phyloP scores from a whole-genome alignment of 2,113 vertebrate genomes.

The Podarcis cretensis region DNA sequence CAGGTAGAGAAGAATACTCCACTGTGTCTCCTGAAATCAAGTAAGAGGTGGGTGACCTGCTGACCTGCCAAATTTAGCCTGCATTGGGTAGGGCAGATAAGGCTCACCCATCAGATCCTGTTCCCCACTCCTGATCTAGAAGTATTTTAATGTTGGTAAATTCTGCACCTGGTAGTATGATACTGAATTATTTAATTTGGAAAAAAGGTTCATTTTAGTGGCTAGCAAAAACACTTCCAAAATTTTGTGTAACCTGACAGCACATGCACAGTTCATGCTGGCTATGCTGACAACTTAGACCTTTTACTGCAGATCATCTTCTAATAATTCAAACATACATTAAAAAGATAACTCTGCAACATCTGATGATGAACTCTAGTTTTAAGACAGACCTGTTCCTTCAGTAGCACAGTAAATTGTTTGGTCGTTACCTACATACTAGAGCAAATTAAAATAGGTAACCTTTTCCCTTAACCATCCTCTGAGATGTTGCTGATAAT shows the following conservation, averaged over 20 bases:
- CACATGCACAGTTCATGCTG: background rate
- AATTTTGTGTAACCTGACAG: background rate
- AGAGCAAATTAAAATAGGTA: background rate
- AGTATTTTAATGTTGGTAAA: background rate
- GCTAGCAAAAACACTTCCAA: background rate
- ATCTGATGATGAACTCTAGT: too few relatives aligned
- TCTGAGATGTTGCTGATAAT: background rate
- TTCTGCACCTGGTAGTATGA: conserved; percentile 11
- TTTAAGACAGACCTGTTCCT: background rate
- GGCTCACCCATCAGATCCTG: too few relatives aligned
- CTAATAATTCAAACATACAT: too few relatives aligned
- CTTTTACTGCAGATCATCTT: background rate
- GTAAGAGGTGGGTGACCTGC: too few relatives aligned
- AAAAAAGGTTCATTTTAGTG: background rate
- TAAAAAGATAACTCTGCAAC: too few relatives aligned
- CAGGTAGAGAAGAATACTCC: too few relatives aligned
- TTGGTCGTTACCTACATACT: background rate
- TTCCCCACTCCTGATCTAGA: background rate
- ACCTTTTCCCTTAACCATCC: too few relatives aligned
- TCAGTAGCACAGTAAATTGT: background rate
- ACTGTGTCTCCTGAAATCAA: too few relatives aligned
- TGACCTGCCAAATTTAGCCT: too few relatives aligned
- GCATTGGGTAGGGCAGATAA: too few relatives aligned
- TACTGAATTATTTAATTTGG: background rate
- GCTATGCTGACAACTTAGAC: background rate